Percentiles rank a stretch among this genome's conserved stretches.
Evolutionary conservation across 92 coral and sea anemone species (phyloP).

Genomic region (Epizoanthus ramosus): DNA sequence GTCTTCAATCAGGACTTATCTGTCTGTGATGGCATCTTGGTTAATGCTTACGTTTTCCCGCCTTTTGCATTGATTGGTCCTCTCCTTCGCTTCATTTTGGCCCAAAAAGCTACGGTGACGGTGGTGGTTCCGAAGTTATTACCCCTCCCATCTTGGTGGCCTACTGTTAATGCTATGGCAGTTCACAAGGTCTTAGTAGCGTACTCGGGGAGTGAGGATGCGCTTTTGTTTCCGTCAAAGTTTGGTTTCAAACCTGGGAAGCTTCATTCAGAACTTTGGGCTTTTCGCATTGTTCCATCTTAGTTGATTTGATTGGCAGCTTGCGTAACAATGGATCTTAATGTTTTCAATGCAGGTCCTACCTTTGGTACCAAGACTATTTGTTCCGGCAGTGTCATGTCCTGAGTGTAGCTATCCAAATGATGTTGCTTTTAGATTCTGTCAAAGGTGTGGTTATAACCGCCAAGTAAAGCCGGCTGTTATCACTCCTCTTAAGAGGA

Average conservation of each 20-base stretch:
- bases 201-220: slow-evolving; percentile 9
- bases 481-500: too few relatives aligned
- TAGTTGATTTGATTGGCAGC: too few relatives aligned
- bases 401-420: slow-evolving; percentile 17
- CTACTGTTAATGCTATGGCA: slow-evolving; percentile 35
- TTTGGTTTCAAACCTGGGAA: slow-evolving; percentile 33
- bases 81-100: too few relatives aligned
- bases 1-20: too few relatives aligned
- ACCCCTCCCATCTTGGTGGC: slow-evolving; percentile 56
- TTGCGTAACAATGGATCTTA: too few relatives aligned
- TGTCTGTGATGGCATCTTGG: too few relatives aligned
- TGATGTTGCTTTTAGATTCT: not conserved
- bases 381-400: slow-evolving; percentile 7
- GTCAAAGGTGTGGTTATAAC: slow-evolving; percentile 20
- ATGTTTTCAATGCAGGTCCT: not conserved
- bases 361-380: slow-evolving; percentile 20
- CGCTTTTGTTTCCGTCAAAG: slow-evolving; percentile 44
- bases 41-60: too few relatives aligned
- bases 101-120: too few relatives aligned
- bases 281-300: slow-evolving; percentile 23
- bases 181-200: slow-evolving; percentile 22
- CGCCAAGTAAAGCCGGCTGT: not conserved
- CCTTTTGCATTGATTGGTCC: too few relatives aligned
- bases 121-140: slow-evolving; percentile 17
- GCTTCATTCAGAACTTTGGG: slow-evolving; percentile 22